Conservation (phyloP, 2,113 vertebrate genomes). For the Halichoerus grypus region DNA sequence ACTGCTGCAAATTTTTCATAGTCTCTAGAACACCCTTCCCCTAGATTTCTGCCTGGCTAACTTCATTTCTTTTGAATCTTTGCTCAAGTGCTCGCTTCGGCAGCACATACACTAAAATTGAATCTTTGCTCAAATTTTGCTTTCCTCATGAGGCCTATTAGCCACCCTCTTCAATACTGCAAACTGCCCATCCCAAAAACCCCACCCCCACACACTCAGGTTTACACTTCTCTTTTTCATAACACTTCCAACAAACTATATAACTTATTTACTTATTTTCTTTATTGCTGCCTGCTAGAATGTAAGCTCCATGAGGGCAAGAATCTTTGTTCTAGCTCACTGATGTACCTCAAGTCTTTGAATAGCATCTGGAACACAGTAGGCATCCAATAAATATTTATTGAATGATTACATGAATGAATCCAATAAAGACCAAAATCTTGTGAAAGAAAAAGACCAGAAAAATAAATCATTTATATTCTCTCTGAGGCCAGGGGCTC, state of each 20-base stretch:
- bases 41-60: not conserved
- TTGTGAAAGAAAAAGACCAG: not conserved
- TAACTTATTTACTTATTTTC: not conserved
- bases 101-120: no score
- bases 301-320: not conserved
- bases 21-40: not conserved
- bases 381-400: constrained; percentile 16
- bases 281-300: not conserved
- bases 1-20: not conserved
- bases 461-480: constrained; percentile 16
- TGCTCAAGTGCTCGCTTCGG: not conserved
- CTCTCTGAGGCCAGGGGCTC: not conserved
- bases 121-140: not conserved
- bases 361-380: not conserved
- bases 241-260: not conserved
- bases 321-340: not conserved
- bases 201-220: not conserved
- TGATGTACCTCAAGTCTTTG: not conserved
- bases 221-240: not conserved
- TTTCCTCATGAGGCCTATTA: not conserved
- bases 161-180: not conserved
- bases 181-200: not conserved
- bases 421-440: constrained; percentile 1
- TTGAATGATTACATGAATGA: constrained; percentile 1
- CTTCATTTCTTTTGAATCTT: not conserved